A percentile compares a stretch with the other conserved stretches of the same genome.
These are phyloP conservation scores for Emmelina monodactyla DNA, from an alignment of 2,888 invertebrate genomes.

Conservation along the genomic window DNA sequence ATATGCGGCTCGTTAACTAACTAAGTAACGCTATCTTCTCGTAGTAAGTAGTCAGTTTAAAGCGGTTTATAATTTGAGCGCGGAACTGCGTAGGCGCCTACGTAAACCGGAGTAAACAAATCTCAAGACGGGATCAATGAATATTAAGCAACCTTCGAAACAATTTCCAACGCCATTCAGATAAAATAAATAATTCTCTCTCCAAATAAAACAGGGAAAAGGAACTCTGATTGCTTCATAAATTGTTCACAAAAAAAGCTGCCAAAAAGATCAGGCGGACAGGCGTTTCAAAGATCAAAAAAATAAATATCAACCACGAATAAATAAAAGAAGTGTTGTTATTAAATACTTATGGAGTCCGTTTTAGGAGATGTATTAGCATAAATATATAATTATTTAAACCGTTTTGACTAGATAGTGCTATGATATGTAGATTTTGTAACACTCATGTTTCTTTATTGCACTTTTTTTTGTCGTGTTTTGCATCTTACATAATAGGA, in stretches of 20 bases:
- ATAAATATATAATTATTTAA: slow-evolving; percentile 1
- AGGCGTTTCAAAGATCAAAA: slow-evolving; percentile 17
- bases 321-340: not conserved
- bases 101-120: slow-evolving; percentile 47
- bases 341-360: not conserved
- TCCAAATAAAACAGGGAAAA: slow-evolving; percentile 44
- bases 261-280: slow-evolving; percentile 34
- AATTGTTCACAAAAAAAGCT: slow-evolving; percentile 49
- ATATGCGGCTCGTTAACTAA: no score
- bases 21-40: no score
- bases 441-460: no score
- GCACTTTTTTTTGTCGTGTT: no score
- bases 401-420: no score
- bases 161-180: slow-evolving; percentile 46
- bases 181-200: slow-evolving; percentile 50
- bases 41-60: no score
- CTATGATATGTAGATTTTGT: no score
- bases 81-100: slow-evolving; percentile 22
- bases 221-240: slow-evolving; percentile 57
- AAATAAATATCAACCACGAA: slow-evolving; percentile 8
- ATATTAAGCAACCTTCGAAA: slow-evolving; percentile 55
- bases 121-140: slow-evolving; percentile 53
- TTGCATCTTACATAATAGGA: no score
- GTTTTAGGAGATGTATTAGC: slow-evolving; percentile 1
- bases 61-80: slow-evolving; percentile 40